Percentiles rank a stretch among this genome's conserved stretches.
phyloP scores from a whole-genome alignment of 2,797 vertebrate species.

The Hypotaenidia okinawae region DNA sequence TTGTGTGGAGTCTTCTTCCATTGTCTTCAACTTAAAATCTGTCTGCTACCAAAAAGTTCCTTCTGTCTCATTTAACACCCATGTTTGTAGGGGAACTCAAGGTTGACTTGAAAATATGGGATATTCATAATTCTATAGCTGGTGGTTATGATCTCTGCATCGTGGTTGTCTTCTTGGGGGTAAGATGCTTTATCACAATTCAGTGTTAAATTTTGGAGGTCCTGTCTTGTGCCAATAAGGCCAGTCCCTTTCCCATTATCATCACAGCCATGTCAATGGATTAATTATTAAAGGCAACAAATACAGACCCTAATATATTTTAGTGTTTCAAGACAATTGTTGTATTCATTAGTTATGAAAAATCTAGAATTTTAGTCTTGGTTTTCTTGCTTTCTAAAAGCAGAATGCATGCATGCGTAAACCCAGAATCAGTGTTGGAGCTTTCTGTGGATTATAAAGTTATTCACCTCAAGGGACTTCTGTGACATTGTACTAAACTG shows the following conservation, averaged over 20 bases:
- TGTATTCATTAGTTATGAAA: not conserved
- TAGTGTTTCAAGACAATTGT: not conserved
- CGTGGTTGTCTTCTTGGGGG: not conserved
- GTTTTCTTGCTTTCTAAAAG: slow-evolving; percentile 4
- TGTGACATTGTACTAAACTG: slow-evolving; percentile 37
- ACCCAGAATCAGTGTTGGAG: not conserved
- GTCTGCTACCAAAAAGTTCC: not conserved
- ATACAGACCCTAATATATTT: not conserved
- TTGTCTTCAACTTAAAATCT: not conserved
- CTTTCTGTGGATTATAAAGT: slow-evolving; percentile 36
- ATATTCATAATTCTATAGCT: not conserved
- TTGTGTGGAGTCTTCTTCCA: not conserved
- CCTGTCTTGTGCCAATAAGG: not conserved
- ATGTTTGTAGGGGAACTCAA: not conserved
- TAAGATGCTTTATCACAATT: not conserved
- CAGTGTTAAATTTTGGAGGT: not conserved
- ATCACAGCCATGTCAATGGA: rapidly evolving
- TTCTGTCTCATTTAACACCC: not conserved
- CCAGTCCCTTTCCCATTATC: not conserved
- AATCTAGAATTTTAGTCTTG: not conserved
- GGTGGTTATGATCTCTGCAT: not conserved
- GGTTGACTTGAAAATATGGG: not conserved
- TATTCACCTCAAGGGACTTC: slow-evolving; percentile 17
- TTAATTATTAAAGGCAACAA: not conserved
- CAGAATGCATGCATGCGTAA: not conserved